A percentile compares a stretch with the other conserved stretches of the same genome.
Conservation (phyloP, 2,888 invertebrate genomes). For the Rhagonycha fulva region DNA sequence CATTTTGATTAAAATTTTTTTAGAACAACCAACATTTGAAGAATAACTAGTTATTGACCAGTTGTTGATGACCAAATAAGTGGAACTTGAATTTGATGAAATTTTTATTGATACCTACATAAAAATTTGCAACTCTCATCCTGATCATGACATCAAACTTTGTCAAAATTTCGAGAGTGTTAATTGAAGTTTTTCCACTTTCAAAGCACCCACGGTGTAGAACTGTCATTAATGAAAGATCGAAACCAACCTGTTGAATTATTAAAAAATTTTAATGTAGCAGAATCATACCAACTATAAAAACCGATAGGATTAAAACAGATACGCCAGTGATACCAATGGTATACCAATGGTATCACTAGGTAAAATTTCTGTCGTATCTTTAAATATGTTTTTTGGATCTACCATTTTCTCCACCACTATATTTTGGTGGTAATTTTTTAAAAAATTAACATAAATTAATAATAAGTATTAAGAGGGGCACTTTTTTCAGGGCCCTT, state of each 20-base stretch:
- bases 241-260: constrained; percentile 99
- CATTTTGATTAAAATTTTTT: too few species aligned
- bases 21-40: too few species aligned
- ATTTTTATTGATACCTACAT: constrained; percentile 83
- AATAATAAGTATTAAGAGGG: too few species aligned
- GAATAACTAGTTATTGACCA: constrained; percentile 91
- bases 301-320: constrained; percentile 95
- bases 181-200: constrained; percentile 67
- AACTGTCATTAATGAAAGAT: constrained; percentile 94
- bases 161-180: constrained; percentile 79
- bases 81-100: constrained; percentile 75
- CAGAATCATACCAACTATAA: constrained; percentile 97
- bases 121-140: too few species aligned
- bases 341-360: constrained; percentile 93
- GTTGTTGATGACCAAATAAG: constrained; percentile 88
- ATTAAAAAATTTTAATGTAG: constrained; percentile 94
- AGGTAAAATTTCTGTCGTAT: constrained; percentile 84
- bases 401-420: constrained; percentile 13
- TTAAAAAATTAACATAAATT: too few species aligned
- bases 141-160: too few species aligned
- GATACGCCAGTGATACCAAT: constrained; percentile 98
- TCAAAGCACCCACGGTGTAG: constrained; percentile 96
- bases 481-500: too few species aligned
- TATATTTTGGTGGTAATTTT: too few species aligned
- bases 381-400: constrained; percentile 63